Conservation (phyloP, 2,113 vertebrate species). For the Litocranius walleri region DNA sequence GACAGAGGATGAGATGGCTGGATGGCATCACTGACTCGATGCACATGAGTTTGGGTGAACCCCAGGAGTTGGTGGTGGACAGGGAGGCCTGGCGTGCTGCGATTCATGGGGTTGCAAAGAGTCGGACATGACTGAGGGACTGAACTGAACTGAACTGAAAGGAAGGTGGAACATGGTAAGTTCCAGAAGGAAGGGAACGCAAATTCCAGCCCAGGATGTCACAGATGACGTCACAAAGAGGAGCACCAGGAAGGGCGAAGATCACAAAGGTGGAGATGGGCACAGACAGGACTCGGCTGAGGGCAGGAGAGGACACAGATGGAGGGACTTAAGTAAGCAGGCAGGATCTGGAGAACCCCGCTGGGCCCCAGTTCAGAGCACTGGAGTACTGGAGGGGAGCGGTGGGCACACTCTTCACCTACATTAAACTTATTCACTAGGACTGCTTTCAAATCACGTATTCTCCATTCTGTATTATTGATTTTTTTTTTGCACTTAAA, state of each 20-base stretch:
- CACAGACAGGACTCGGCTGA: not conserved
- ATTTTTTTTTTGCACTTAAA: slow-evolving; percentile 7
- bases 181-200: not conserved
- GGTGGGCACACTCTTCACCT: not conserved
- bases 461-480: not conserved
- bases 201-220: not conserved
- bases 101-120: no score
- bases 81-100: no score
- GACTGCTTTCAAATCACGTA: not conserved
- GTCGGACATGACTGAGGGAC: no score
- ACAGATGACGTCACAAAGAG: not conserved
- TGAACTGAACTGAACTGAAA: no score
- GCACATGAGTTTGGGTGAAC: no score
- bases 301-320: not conserved
- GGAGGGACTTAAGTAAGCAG: not conserved
- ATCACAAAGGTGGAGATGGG: not conserved
- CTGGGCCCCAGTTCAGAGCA: not conserved
- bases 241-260: not conserved
- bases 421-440: not conserved
- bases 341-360: not conserved
- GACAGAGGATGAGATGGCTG: no score
- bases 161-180: not conserved
- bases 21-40: no score
- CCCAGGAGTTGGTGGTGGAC: no score
- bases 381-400: not conserved